Conservation (phyloP, 1,140 invertebrate genomes). For the Andricus grossulariae region DNA sequence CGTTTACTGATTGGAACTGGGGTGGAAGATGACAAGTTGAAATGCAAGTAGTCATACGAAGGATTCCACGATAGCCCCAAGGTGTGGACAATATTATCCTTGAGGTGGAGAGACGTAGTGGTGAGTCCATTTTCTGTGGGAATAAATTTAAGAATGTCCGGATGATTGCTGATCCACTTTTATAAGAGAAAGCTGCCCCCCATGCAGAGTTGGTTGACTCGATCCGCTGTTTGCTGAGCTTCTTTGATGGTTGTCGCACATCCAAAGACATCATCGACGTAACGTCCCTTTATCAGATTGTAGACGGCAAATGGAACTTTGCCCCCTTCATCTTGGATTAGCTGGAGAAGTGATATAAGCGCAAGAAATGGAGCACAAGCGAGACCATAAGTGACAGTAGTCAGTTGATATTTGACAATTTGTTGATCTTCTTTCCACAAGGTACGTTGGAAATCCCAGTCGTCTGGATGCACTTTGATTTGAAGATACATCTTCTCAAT, state of each 20-base stretch:
- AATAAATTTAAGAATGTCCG: too few relatives aligned
- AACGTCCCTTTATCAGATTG: neutral
- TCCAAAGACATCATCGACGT: constrained; percentile 11
- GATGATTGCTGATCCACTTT: too few relatives aligned
- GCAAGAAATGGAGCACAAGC: too few relatives aligned
- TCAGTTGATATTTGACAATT: neutral
- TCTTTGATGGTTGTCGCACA: neutral
- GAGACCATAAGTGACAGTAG: too few relatives aligned
- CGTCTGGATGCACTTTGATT: too few relatives aligned
- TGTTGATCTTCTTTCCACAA: neutral
- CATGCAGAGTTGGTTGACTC: neutral
- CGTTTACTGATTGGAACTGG: constrained; percentile 32
- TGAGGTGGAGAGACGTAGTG: neutral
- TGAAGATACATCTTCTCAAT: neutral
- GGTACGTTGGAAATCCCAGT: neutral
- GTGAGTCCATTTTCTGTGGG: too few relatives aligned
- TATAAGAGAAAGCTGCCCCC: too few relatives aligned
- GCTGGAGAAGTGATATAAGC: neutral
- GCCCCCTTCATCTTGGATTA: neutral
- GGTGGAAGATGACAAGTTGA: neutral
- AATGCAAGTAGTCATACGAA: neutral
- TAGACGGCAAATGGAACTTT: neutral
- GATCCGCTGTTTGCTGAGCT: neutral
- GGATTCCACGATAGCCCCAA: too few relatives aligned
- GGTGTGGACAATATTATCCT: too few relatives aligned